A percentile compares a stretch with the other conserved stretches of the same genome.
Evolutionary conservation across 2,888 invertebrate species (phyloP).

Genomic region (Troides aeacus): DNA sequence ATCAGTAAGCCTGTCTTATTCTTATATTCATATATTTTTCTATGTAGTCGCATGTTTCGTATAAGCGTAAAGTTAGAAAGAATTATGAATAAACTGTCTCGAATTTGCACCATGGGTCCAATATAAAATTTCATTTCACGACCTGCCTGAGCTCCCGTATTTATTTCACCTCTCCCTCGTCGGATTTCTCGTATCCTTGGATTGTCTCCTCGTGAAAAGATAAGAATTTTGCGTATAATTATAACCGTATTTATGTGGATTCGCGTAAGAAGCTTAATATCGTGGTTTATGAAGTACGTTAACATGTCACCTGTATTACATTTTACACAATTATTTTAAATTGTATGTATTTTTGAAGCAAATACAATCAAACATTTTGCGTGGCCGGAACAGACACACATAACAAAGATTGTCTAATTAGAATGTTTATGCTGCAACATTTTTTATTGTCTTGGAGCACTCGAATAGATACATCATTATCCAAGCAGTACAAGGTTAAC

Average conservation of each 20-base stretch:
- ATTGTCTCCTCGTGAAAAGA: constrained; percentile 12
- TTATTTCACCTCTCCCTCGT: constrained; percentile 10
- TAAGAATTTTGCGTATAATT: constrained; percentile 20
- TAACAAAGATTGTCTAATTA: too few species aligned
- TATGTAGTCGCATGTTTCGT: too few species aligned
- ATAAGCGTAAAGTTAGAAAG: background rate
- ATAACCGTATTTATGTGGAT: constrained; percentile 24
- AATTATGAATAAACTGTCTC: background rate
- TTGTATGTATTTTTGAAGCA: too few species aligned
- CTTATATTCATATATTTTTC: too few species aligned
- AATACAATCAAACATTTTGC: too few species aligned
- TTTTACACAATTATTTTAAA: background rate
- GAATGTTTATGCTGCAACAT: too few species aligned
- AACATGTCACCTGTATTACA: background rate
- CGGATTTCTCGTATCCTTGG: constrained; percentile 14
- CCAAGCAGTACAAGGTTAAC: too few species aligned
- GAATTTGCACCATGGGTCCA: background rate
- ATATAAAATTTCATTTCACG: constrained; percentile 18
- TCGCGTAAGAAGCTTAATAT: constrained; percentile 8
- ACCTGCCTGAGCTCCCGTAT: background rate
- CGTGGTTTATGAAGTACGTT: constrained; percentile 2
- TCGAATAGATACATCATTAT: too few species aligned
- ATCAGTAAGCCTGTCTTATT: too few species aligned
- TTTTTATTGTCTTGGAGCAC: too few species aligned
- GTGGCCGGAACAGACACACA: too few species aligned